Evolutionary conservation across 2,113 vertebrate genomes (phyloP), one percentile per base, ranked within the genome.

Genomic region (Aramus guarauna): DNA sequence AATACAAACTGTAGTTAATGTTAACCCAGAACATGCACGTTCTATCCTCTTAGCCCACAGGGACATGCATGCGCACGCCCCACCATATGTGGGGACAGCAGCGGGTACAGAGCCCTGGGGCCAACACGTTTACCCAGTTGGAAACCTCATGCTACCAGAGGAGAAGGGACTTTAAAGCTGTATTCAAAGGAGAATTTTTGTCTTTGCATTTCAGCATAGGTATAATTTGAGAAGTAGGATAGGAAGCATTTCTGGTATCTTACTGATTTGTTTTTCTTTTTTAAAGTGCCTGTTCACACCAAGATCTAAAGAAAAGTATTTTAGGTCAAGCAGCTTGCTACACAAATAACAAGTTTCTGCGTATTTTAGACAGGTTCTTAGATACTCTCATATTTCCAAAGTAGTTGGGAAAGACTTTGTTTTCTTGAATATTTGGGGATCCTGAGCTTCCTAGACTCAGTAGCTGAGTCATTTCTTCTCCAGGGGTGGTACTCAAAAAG

Each of bases 81-180:
- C 50, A 58, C 80, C 66, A 21, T 73, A 59, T 72, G 74, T 79
- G 94, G 58, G 92, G 79, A 60, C 69, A 60, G 80, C 91, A 91
- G 96, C 89, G 95, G 94, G n/a, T 88, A 8, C 67, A 71, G 77
- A 88, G 81, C 92, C 91, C 55, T 59, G 67, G 45, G 81, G 89
- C 80, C 84, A 76, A 24, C 53, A n/a, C 4, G 0, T 62, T 82
- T 53, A 90, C 74, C 45, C 69, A 30, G 15, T 12, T 94, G 92
- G 86, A 96, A 96, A 82, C 56, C 20, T 90, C 37, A 34, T 39
- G 77, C 22, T 91, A 79, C 23, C 50, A 20, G 23, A 90, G 47
- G 37, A 92, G 67, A 96, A 80, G 45, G 32, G 43, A 47, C 45
- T 92, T 90, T 36, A 41, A 37, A 64, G 69, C 69, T 89, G 53